Conservation (phyloP, 2,888 invertebrate species). For the Hedychridium roseum region DNA sequence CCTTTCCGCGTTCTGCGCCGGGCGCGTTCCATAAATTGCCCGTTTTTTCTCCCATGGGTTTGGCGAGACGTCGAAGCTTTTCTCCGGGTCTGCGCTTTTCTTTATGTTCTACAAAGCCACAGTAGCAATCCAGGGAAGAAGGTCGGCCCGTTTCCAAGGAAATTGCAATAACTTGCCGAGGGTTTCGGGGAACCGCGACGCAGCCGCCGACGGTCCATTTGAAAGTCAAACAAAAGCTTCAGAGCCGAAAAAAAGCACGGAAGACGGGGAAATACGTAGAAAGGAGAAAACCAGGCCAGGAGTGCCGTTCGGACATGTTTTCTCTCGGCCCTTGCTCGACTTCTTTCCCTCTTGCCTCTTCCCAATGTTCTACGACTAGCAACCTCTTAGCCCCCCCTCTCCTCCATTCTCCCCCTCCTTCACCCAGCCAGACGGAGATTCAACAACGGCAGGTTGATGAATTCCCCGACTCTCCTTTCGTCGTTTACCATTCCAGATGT, state of each 20-base stretch:
- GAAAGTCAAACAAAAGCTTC: constrained; percentile 43
- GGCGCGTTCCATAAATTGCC: no score
- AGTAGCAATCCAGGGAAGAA: neutral
- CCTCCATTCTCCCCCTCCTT: neutral
- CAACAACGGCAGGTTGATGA: constrained; percentile 26
- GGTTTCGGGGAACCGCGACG: constrained; percentile 11
- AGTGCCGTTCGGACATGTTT: constrained; percentile 19
- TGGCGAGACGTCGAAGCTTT: no score
- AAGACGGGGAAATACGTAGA: constrained; percentile 3
- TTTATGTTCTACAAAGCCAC: no score
- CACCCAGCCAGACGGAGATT: constrained; percentile 11
- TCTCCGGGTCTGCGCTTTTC: no score
- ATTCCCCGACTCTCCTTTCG: constrained; percentile 11
- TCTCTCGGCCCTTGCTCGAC: constrained; percentile 9
- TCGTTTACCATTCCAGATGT: no score
- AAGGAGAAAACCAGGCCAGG: constrained; percentile 20
- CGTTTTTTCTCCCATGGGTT: no score
- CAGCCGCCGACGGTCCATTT: constrained; percentile 31
- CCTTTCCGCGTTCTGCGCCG: no score
- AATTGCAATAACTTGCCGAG: constrained; percentile 23
- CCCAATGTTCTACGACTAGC: constrained; percentile 5
- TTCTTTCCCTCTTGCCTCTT: constrained; percentile 9
- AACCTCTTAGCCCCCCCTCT: neutral
- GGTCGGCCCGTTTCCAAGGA: constrained; percentile 16
- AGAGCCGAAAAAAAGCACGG: neutral